Conservation (phyloP, 2,888 invertebrate species). For the Drosophila villosipedis region DNA sequence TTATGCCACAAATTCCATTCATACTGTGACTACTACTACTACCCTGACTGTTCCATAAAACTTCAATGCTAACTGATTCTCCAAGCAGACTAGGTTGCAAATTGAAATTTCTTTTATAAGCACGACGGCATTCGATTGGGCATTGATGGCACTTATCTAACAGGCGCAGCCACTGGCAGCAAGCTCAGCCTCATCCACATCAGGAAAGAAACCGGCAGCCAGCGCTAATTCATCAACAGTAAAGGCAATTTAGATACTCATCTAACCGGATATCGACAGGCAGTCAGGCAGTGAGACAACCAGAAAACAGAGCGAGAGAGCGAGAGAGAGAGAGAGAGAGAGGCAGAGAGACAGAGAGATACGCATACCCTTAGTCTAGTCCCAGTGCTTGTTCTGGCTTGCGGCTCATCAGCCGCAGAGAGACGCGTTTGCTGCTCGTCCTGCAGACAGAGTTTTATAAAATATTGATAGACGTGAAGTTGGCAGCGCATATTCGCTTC, state of each 20-base stretch:
- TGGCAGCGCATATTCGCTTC: constrained; percentile 79
- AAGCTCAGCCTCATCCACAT: constrained; percentile 20
- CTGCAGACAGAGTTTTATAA: constrained; percentile 79
- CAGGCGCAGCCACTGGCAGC: constrained; percentile 40
- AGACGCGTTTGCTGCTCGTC: constrained; percentile 34
- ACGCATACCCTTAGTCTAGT: constrained; percentile 49
- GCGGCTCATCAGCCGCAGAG: constrained; percentile 43
- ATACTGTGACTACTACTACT: not conserved
- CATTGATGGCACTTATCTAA: constrained; percentile 70
- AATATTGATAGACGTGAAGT: constrained; percentile 82
- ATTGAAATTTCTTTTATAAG: constrained; percentile 72
- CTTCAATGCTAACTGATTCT: not conserved
- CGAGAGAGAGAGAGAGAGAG: constrained; percentile 6
- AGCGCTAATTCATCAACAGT: constrained; percentile 79
- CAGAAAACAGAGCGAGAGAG: constrained; percentile 7
- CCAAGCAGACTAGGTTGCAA: constrained; percentile 40
- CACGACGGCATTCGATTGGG: constrained; percentile 35
- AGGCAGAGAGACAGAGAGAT: constrained; percentile 50
- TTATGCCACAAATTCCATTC: not conserved
- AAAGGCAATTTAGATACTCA: constrained; percentile 82
- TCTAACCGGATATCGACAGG: constrained; percentile 82
- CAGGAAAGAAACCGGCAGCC: constrained; percentile 50
- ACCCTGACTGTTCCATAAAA: constrained; percentile 7
- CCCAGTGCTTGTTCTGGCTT: constrained; percentile 32
- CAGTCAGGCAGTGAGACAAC: constrained; percentile 42